These are phyloP conservation scores for Chroicocephalus ridibundus DNA, from an alignment of 2,113 vertebrate genomes.

Conservation along the genomic window DNA sequence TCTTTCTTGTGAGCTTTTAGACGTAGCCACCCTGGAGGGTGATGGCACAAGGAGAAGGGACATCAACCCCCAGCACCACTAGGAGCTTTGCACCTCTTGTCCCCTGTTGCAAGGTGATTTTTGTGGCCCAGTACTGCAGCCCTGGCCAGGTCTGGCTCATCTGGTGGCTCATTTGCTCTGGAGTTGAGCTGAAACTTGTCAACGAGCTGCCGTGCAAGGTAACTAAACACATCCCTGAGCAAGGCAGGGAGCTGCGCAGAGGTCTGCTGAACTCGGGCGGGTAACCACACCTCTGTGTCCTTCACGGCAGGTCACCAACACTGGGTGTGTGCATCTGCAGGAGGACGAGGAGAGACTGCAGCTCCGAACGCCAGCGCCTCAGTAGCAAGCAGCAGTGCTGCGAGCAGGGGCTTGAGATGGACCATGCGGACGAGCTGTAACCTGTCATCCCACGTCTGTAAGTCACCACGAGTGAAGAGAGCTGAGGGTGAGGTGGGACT, in stretches of 20 bases:
- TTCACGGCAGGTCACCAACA: background rate
- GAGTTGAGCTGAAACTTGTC: background rate
- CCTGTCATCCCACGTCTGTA: accelerated
- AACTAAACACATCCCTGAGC: background rate
- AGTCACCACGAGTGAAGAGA: background rate
- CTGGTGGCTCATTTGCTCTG: background rate
- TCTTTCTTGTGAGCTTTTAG: background rate
- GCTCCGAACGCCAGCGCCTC: accelerated
- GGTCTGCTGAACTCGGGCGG: background rate
- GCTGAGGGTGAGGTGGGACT: background rate
- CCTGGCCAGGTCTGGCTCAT: background rate
- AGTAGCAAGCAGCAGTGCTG: background rate
- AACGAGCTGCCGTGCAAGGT: background rate
- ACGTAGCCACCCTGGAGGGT: background rate
- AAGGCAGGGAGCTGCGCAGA: accelerated
- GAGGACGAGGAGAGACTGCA: background rate
- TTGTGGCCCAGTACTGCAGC: background rate
- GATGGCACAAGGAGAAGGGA: background rate
- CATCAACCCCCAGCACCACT: background rate
- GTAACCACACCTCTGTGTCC: background rate
- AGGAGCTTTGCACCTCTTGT: background rate
- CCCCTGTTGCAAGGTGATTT: background rate
- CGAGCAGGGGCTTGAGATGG: background rate
- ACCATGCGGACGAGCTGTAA: accelerated
- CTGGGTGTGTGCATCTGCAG: background rate